A percentile compares a stretch with the other conserved stretches of the same genome.
These are phyloP conservation scores for Araneus ventricosus DNA, from an alignment of 1,140 invertebrate genomes.

Conservation along the genomic window DNA sequence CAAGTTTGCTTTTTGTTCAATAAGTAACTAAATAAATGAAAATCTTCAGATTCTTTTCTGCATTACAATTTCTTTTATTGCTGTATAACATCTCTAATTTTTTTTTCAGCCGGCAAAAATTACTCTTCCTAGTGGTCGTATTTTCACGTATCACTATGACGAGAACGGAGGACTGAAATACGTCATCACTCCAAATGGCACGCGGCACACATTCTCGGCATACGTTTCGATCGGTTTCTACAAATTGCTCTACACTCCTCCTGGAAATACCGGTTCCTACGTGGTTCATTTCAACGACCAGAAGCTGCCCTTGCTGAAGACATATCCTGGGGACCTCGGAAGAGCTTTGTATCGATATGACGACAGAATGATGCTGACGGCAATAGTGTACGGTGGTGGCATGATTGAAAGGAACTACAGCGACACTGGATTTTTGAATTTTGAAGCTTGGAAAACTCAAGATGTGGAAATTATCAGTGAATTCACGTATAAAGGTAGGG, in stretches of 20 bases:
- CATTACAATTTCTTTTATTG: background rate
- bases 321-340: constrained; percentile 93
- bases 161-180: constrained; percentile 93
- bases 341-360: constrained; percentile 94
- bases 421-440: constrained; percentile 59
- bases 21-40: no score
- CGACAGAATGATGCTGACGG: constrained; percentile 89
- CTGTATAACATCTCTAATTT: background rate
- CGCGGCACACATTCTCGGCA: constrained; percentile 94
- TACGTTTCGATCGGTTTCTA: constrained; percentile 96
- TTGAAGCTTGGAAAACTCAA: constrained; percentile 83
- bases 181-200: constrained; percentile 94
- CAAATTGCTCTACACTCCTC: constrained; percentile 94
- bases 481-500: constrained; percentile 86
- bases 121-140: constrained; percentile 93
- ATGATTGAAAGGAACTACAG: constrained; percentile 76
- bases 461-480: constrained; percentile 88
- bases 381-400: constrained; percentile 88
- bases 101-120: constrained; percentile 89
- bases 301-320: constrained; percentile 91
- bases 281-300: constrained; percentile 94
- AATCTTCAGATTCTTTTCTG: background rate
- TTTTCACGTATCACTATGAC: constrained; percentile 95
- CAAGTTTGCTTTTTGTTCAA: no score
- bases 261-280: constrained; percentile 89